A percentile compares a stretch with the other conserved stretches of the same genome.
Evolutionary conservation across 2,113 vertebrate genomes (phyloP).

Genomic region (Spilogale gracilis): DNA sequence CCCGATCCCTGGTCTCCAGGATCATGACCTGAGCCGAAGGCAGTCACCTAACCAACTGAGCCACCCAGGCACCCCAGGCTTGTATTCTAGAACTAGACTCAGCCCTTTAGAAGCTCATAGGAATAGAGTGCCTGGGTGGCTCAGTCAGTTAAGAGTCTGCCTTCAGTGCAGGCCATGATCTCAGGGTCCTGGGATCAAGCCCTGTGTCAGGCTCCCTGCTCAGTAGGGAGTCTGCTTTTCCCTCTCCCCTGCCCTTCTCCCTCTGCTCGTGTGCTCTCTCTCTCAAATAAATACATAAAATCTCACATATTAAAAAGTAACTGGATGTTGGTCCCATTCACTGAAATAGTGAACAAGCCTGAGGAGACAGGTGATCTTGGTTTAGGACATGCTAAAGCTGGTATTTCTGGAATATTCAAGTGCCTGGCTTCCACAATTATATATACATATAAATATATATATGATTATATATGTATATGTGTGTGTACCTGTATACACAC

Average conservation of each 20-base stretch:
- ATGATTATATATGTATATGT: no score
- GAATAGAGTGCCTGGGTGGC: neutral
- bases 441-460: no score
- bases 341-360: neutral
- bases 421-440: neutral
- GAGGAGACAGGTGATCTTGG: neutral
- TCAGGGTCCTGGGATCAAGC: neutral
- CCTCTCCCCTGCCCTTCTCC: neutral
- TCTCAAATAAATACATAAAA: neutral
- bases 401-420: neutral
- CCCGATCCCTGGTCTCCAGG: no score
- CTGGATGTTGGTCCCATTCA: neutral
- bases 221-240: neutral
- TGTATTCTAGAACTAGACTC: neutral
- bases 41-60: no score
- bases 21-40: no score
- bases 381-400: neutral
- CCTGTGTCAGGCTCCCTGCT: neutral
- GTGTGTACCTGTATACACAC: no score
- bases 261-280: neutral
- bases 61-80: no score
- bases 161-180: neutral
- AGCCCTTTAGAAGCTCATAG: neutral
- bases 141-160: neutral
- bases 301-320: neutral